phyloP scores from a whole-genome alignment of 1,140 invertebrate genomes.

The Gryon sp. region DNA sequence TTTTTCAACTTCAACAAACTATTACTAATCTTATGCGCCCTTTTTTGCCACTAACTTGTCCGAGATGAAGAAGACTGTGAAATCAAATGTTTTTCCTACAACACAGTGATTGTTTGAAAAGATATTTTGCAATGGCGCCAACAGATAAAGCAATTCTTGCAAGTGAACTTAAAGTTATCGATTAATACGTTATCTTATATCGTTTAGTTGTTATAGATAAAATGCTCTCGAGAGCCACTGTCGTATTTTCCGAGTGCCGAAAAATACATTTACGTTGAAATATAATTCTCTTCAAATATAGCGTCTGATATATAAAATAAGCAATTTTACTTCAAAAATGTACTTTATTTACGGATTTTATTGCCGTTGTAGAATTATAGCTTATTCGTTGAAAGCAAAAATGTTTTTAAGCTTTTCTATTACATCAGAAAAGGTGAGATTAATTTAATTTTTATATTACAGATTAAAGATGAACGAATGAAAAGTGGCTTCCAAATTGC shows the following conservation, averaged over 20 bases:
- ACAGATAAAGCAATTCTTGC: conserved; percentile 20
- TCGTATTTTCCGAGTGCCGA: conserved; percentile 29
- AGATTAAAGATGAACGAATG: conserved; percentile 34
- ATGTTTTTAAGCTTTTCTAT: background rate
- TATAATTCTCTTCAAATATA: conserved; percentile 23
- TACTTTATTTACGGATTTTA: conserved; percentile 20
- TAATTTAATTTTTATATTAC: conserved; percentile 10
- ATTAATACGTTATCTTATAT: conserved; percentile 45
- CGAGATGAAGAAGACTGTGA: conserved; percentile 2
- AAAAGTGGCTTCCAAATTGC: conserved; percentile 17
- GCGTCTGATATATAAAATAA: conserved; percentile 2
- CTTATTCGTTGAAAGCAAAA: background rate
- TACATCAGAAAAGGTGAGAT: background rate
- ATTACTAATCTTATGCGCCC: too few species aligned
- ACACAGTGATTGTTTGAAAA: conserved; percentile 26
- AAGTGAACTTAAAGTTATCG: conserved; percentile 27
- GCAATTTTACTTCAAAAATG: conserved; percentile 3
- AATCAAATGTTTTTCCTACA: conserved; percentile 30
- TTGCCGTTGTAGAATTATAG: background rate
- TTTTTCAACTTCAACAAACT: too few species aligned
- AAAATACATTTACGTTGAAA: conserved; percentile 32
- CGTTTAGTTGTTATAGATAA: conserved; percentile 38
- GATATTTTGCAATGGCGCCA: conserved; percentile 30
- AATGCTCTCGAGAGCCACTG: conserved; percentile 6
- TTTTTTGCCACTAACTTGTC: background rate